Evolutionary conservation across 92 coral and sea anemone species (phyloP).

Genomic region (Isaurus tuberculatus): DNA sequence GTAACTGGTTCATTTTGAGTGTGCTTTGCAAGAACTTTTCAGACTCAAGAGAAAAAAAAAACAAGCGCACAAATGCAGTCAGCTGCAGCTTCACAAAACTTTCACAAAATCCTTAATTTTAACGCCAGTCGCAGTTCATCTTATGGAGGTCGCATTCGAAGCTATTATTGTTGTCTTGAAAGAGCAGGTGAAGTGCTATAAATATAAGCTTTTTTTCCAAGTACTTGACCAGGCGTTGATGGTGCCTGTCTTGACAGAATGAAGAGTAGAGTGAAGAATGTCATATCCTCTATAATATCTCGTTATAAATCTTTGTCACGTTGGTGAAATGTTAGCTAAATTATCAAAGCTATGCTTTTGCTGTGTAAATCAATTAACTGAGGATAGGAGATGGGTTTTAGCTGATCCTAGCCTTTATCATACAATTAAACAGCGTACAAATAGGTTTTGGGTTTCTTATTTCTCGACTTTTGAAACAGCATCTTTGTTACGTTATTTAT

Average conservation of each 20-base stretch:
- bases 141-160: slow-evolving; percentile 80
- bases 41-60: background rate
- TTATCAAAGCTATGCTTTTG: slow-evolving; percentile 64
- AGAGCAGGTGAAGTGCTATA: slow-evolving; percentile 90
- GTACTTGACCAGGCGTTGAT: slow-evolving; percentile 90
- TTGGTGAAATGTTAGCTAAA: slow-evolving; percentile 68
- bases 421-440: slow-evolving; percentile 58
- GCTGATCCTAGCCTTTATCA: slow-evolving; percentile 66
- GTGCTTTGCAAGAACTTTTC: slow-evolving; percentile 33
- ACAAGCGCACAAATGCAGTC: slow-evolving; percentile 32
- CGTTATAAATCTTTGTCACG: slow-evolving; percentile 69
- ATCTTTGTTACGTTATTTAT: slow-evolving; percentile 29
- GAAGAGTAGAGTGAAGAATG: slow-evolving; percentile 71
- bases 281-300: slow-evolving; percentile 83
- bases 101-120: slow-evolving; percentile 42
- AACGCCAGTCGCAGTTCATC: slow-evolving; percentile 61
- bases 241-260: slow-evolving; percentile 86
- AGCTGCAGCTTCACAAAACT: slow-evolving; percentile 33
- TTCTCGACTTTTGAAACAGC: slow-evolving; percentile 39
- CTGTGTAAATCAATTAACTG: slow-evolving; percentile 75
- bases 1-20: slow-evolving; percentile 34
- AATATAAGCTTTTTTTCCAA: slow-evolving; percentile 83
- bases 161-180: slow-evolving; percentile 89
- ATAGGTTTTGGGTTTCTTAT: slow-evolving; percentile 65
- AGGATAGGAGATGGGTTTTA: slow-evolving; percentile 60